Evolutionary conservation across 2,888 invertebrate species (phyloP).

Genomic region (Trissonchulus sp.): DNA sequence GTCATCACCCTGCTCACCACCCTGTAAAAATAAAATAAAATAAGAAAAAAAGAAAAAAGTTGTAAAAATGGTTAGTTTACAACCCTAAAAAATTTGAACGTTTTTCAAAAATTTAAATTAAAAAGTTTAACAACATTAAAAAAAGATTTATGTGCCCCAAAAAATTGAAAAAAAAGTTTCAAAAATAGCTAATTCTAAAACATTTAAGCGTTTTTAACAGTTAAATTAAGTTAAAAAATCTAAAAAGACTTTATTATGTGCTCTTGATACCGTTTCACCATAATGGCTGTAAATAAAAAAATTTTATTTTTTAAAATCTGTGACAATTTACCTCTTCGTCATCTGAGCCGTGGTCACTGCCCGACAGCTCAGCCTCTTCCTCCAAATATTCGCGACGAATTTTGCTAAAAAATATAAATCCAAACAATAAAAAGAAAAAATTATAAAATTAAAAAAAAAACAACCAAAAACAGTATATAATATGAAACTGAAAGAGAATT

Average conservation of each 20-base stretch:
- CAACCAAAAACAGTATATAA: not conserved
- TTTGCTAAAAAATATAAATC: conserved; percentile 18
- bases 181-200: not conserved
- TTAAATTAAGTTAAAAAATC: not conserved
- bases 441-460: no score
- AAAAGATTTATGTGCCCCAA: not conserved
- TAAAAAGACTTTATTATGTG: conserved; percentile 63
- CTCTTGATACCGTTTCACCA: no score
- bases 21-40: conserved; percentile 20
- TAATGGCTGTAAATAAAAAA: no score
- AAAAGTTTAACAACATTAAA: not conserved
- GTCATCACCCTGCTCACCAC: conserved; percentile 19
- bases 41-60: not conserved
- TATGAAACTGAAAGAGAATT: not conserved
- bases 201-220: not conserved
- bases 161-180: not conserved
- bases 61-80: no score
- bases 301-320: no score
- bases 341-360: conserved; percentile 79
- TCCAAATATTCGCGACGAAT: conserved; percentile 59
- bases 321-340: no score
- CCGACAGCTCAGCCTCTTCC: conserved; percentile 82
- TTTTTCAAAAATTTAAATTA: not conserved
- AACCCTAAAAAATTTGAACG: not conserved
- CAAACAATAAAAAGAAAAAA: no score